Base-by-base conservation (phyloP, 2,797 vertebrate genomes). In the Tiaroga cobitis region DNA sequence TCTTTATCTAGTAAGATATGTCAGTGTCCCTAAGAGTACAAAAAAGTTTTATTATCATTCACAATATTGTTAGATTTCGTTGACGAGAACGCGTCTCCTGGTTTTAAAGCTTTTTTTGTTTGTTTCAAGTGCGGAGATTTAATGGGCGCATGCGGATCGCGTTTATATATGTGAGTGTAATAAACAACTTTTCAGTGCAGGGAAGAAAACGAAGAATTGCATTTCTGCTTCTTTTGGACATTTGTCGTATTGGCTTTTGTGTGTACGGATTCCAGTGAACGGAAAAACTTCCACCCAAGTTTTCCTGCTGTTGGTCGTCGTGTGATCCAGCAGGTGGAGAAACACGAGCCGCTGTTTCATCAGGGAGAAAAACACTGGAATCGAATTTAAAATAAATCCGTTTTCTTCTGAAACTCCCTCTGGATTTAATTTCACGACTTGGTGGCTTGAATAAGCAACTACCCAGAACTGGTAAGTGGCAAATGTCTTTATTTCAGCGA, bases 301-400 rank as follows among this genome's bases (percentile, higher is more conserved):
- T 69, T 85, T 83, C 19, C 73, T 13, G 26, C 41, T 19, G 74
- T 46, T 39, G 84, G 54, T 63, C 59, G 77, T 85, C 78, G 84
- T 80, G 81, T 80, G 84, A 54, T 76, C 78, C 67, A 79, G 43
- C 84, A 74, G 85, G 77, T 83, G 87, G 78, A 46, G 81, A 88
- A 79, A 88, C 87, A 82, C 82, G 85, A 86, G 87, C 54, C 49
- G 70, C 70, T 37, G 37, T 77, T 73, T 86, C 46, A 82, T 82
- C 81, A 41, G 37, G 21, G 26, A 61, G 56, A 41, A 70, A 2
- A 69, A 21, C 80, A 51, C 56, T 46, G 77, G 77, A 65, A 26
- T 11, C 26, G n/a, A 41, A 43, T 49, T 26, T 4, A 61, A 74
- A 73, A 59, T 59, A 72, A 59, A 29, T 19, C 56, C 0, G 39